Conservation (phyloP, 2,113 vertebrate species). For the Ochotona princeps region DNA sequence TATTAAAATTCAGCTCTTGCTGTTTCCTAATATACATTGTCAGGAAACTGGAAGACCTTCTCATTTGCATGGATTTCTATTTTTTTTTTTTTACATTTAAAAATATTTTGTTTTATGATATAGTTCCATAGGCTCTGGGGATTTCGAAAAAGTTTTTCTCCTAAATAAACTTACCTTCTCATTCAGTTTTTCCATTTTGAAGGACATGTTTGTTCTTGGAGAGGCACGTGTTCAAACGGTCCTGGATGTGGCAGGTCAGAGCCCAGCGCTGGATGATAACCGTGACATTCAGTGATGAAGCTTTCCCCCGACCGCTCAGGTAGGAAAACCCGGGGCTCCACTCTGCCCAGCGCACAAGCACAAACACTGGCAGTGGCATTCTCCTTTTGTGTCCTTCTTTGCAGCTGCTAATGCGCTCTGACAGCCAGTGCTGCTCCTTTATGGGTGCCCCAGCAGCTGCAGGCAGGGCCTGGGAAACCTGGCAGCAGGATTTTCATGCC, state of each 20-base stretch:
- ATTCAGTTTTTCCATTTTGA: too few species aligned
- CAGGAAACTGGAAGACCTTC: too few species aligned
- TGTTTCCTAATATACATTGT: too few species aligned
- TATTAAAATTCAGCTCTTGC: too few species aligned
- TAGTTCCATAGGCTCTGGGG: too few species aligned
- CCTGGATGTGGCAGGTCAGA: neutral
- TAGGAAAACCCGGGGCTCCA: constrained; percentile 85
- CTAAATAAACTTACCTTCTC: too few species aligned
- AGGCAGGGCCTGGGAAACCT: constrained; percentile 94
- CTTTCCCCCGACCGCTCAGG: constrained; percentile 86
- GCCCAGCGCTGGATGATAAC: constrained; percentile 55
- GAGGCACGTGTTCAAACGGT: constrained; percentile 52
- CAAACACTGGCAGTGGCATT: constrained; percentile 91
- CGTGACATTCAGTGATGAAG: constrained; percentile 76
- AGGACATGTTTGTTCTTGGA: constrained; percentile 16
- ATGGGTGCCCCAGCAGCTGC: constrained; percentile 94
- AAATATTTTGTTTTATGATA: too few species aligned
- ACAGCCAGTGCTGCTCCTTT: constrained; percentile 97
- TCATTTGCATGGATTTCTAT: too few species aligned
- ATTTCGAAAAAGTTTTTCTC: too few species aligned
- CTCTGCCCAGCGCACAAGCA: constrained; percentile 93
- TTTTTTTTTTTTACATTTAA: too few species aligned
- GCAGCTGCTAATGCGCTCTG: constrained; percentile 93
- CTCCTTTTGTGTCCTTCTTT: constrained; percentile 93
- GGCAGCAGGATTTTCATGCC: constrained; percentile 91